Conservation (phyloP, 1,140 invertebrate genomes). For the Eupeodes corollae region DNA sequence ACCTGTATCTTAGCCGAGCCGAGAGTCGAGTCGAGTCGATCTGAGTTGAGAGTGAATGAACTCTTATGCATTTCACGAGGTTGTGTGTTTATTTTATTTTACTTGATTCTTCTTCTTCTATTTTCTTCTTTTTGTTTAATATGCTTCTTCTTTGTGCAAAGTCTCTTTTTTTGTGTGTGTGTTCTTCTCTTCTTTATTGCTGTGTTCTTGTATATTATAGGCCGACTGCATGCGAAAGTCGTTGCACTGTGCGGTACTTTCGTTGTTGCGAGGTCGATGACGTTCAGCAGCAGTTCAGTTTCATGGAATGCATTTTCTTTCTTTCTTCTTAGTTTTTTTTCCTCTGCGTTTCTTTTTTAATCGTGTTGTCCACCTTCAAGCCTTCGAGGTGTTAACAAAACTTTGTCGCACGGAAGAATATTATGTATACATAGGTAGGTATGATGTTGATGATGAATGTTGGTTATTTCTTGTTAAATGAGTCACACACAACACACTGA, state of each 20-base stretch:
- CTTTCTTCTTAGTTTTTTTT: background rate
- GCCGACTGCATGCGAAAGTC: constrained; percentile 2
- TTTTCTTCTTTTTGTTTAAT: constrained; percentile 1
- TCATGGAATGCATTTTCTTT: background rate
- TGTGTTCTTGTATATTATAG: background rate
- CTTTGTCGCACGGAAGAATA: no score
- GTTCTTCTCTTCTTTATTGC: constrained; percentile 8
- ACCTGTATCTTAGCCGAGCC: no score
- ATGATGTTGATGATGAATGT: no score
- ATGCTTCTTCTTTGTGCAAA: constrained; percentile 15
- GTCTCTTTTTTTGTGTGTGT: constrained; percentile 25
- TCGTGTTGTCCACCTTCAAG: no score
- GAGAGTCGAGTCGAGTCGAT: no score
- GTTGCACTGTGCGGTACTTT: constrained; percentile 6
- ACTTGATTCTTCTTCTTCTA: constrained; percentile 1
- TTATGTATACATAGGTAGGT: no score
- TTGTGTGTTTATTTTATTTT: background rate
- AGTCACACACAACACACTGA: no score
- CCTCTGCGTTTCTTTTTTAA: background rate
- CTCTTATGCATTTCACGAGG: no score
- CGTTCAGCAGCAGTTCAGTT: background rate
- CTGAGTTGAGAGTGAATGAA: no score
- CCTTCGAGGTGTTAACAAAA: no score
- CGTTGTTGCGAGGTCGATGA: constrained; percentile 5
- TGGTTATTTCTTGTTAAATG: no score